Conservation (phyloP, 2,113 vertebrate species). For the Cinclus mexicanus region DNA sequence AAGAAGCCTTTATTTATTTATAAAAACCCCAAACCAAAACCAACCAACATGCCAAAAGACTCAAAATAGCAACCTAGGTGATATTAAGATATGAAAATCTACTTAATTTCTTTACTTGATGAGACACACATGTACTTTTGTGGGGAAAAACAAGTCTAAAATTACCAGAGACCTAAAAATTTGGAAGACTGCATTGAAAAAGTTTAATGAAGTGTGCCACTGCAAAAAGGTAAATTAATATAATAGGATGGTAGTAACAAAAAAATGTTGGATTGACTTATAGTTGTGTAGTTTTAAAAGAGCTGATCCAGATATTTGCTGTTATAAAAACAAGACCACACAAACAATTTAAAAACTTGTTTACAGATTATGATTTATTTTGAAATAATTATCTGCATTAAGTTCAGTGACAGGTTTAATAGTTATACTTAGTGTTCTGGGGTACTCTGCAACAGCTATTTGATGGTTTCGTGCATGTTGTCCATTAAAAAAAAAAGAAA, state of each 20-base stretch:
- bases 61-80: neutral
- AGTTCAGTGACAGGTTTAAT: constrained; percentile 49
- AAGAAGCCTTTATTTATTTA: neutral
- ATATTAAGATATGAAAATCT: neutral
- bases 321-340: neutral
- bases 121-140: neutral
- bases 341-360: neutral
- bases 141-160: neutral
- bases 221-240: neutral
- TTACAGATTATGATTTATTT: constrained; percentile 25
- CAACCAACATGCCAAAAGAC: neutral
- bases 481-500: constrained; percentile 19
- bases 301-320: neutral
- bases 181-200: neutral
- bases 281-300: neutral
- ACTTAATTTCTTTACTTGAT: neutral
- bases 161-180: neutral
- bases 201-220: neutral
- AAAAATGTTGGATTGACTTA: neutral
- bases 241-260: neutral
- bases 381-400: constrained; percentile 41
- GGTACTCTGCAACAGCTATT: neutral
- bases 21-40: neutral
- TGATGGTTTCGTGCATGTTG: constrained; percentile 55
- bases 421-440: neutral